Base-by-base conservation (phyloP, 2,113 vertebrate genomes). In the Saccopteryx leptura region DNA sequence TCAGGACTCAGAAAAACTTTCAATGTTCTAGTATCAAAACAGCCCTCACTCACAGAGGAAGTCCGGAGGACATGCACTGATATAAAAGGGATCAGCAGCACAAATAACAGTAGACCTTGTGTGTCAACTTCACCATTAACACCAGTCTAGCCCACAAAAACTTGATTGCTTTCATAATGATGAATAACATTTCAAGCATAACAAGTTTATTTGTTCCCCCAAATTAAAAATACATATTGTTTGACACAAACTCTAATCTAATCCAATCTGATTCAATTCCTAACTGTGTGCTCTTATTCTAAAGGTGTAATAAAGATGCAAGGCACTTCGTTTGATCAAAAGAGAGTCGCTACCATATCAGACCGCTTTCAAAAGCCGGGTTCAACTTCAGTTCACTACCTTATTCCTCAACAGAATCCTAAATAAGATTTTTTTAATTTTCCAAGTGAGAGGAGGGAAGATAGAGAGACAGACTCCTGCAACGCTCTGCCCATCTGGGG, bases 171-270 rank as follows among this genome's bases (percentile, higher is more conserved):
- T 93, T 68, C 19, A 65, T 33, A 85, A 65, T 10, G 58, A 92
- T 14, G 75, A 78, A 87, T 58, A 72, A 75, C 71, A 84, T 13
- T 39, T 56, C 26, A 78, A 76, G 54, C 78, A 63, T 10, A 21
- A 52, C 75, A 68, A 68, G 23, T 91, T 60, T 66, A 52, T 46
- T 19, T 66, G 33, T 72, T 90, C 54, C 10, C 56, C 28, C 23
- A 88, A 93, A 90, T 69, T 80, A 93, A 89, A 94, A 61, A 84
- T 31, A 54, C 2, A 56, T 7, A n/a, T 46, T 80, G 12, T 66
- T n/a, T 24, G 78, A 83, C 33, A 69, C 17, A 93, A 95, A 85
- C 26, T 39, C 6, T 19, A 19, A 48, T 63, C 28, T n/a, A 75
- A 61, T 33, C 58, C 24, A 54, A 10, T 33, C 33, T n/a, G 68